Percentiles rank a stretch among this genome's conserved stretches.
Evolutionary conservation across 1,140 invertebrate species (phyloP).

Genomic region (Panagrolaimus sp.): DNA sequence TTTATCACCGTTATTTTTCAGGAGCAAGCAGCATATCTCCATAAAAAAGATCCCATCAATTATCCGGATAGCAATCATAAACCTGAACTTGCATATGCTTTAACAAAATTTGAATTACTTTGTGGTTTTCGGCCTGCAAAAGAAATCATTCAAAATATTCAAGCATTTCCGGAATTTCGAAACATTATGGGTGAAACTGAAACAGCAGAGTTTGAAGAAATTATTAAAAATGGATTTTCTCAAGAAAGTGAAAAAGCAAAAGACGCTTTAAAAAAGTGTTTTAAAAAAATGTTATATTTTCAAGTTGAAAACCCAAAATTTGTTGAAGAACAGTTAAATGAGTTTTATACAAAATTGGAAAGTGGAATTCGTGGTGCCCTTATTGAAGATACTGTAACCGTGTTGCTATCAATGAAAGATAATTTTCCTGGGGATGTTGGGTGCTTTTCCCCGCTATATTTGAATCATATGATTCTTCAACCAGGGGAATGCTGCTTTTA

Average conservation of each 20-base stretch:
- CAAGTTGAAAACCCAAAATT: conserved; percentile 10
- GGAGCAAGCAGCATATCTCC: conserved; percentile 75
- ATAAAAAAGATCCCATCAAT: conserved; percentile 71
- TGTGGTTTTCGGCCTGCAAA: conserved; percentile 81
- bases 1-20: conserved; percentile 57
- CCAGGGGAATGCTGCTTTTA: conserved; percentile 85
- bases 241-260: conserved; percentile 26
- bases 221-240: conserved; percentile 12
- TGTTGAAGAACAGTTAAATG: too few relatives aligned
- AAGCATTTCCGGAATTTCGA: conserved; percentile 45
- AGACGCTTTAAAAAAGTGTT: conserved; percentile 25
- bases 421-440: conserved; percentile 85
- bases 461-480: conserved; percentile 77
- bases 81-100: conserved; percentile 89
- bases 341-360: too few relatives aligned
- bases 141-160: conserved; percentile 66
- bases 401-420: conserved; percentile 60
- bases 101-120: conserved; percentile 84
- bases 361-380: conserved; percentile 36
- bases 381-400: conserved; percentile 58
- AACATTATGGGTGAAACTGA: conserved; percentile 41
- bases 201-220: conserved; percentile 27
- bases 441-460: conserved; percentile 83
- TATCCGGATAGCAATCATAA: conserved; percentile 98
- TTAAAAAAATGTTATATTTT: conserved; percentile 27